Evolutionary conservation across 35 echinoderm and acorn worm species (phyloP).

Genomic region (Ophiothrix spiculata): DNA sequence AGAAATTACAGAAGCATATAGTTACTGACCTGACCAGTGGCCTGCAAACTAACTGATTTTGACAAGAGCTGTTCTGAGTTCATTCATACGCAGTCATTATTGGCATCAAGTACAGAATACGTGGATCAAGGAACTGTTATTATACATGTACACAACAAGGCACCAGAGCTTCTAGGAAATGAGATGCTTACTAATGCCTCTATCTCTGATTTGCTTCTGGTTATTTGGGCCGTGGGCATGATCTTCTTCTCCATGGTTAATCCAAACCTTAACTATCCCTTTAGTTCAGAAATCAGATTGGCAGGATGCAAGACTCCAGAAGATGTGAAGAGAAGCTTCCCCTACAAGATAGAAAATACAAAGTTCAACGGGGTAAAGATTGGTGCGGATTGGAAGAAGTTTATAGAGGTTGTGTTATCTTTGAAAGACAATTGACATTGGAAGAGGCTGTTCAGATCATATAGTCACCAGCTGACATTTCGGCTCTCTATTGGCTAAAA

Average conservation of each 20-base stretch:
- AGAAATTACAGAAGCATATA: neutral
- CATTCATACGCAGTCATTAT: conserved; percentile 30
- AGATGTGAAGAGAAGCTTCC: neutral
- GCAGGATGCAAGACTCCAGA: neutral
- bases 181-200: neutral
- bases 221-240: neutral
- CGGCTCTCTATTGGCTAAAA: conserved; percentile 11
- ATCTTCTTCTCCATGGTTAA: neutral
- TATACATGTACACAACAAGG: too few species aligned
- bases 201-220: neutral
- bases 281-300: neutral
- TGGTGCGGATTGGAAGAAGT: too few species aligned
- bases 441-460: neutral
- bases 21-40: conserved; percentile 10
- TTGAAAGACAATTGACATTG: neutral
- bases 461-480: conserved; percentile 36
- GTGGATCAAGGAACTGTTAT: neutral
- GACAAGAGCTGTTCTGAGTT: conserved; percentile 11
- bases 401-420: too few species aligned
- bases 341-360: neutral
- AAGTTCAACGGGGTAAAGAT: neutral
- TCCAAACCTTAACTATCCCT: conserved; percentile 24
- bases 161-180: neutral
- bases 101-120: conserved; percentile 24
- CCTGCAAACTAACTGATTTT: conserved; percentile 44